Base-by-base conservation (phyloP, 2,113 vertebrate genomes). In the Brachionichthys hirsutus region DNA sequence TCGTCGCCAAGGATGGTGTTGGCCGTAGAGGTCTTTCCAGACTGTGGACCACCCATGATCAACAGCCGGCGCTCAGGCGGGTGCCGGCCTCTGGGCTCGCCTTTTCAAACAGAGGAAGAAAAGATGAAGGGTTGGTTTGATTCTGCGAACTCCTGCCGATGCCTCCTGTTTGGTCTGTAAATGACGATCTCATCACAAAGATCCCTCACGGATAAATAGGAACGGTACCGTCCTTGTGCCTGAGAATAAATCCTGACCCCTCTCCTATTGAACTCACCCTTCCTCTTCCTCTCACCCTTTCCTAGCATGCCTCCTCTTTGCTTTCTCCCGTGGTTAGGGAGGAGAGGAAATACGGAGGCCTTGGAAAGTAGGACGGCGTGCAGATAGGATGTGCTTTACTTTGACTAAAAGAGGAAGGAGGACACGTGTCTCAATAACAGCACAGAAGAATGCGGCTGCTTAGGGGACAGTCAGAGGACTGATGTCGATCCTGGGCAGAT, bases 1-100 rank as follows among this genome's bases (percentile, higher is more conserved):
- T 90, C 80, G 1, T 88, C 85, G 16, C 88, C 89, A 19, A 90
- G 76, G 70, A 90, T 80, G 70, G 55, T 79, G 77, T 90, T 90
- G 41, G 84, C 89, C 1, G 84, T 71, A 48, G 80, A 81, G 66
- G 85, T 88, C 77, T 90, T 89, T 4, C 88, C 89, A 0, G 85
- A 83, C 36, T 62, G 80, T 3, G 83, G 80, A 0, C 87, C 85
- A 13, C 88, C 89, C 0, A 90, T 63, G 61, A 90, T 73, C 24
- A 90, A 70, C 42, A 90, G 77, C 34, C 88, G 70, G 58, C 86
- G 87, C 60, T 87, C 85, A 15, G 86, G 87, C 16, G 88, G 87
- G 44, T 87, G 87, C 9, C 84, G 81, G 7, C 75, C 73, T 49
- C 81, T 78, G 38, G 54, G 49, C 43, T 89, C 89, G 40, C 75